These are phyloP conservation scores for Dicrostonyx torquatus DNA, from an alignment of 2,797 vertebrate genomes.

Conservation along the genomic window DNA sequence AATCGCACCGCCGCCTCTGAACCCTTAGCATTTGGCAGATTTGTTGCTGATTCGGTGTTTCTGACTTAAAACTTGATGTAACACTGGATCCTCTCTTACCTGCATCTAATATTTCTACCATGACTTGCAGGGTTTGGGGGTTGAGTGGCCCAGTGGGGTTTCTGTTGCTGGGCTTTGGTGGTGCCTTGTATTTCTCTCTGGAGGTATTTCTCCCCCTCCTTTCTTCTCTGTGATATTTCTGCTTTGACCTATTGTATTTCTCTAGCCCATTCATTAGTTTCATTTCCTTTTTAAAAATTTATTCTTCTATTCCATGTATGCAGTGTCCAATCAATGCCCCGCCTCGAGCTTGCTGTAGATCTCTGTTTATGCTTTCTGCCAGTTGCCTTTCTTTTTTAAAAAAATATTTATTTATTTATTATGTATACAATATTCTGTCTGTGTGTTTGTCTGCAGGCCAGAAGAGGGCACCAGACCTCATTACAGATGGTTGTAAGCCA, in stretches of 20 bases:
- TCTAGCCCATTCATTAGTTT: conserved; percentile 61
- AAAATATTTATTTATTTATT: too few species aligned
- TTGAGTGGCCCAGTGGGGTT: conserved; percentile 22
- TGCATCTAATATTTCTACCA: conserved; percentile 60
- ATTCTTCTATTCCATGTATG: conserved; percentile 56
- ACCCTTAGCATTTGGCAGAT: conserved; percentile 79
- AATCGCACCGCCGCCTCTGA: conserved; percentile 64
- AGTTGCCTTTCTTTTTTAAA: conserved; percentile 9
- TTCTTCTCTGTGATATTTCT: background rate
- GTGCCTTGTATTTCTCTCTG: conserved; percentile 62
- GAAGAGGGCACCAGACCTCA: too few species aligned
- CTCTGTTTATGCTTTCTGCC: background rate
- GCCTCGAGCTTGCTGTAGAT: conserved; percentile 47
- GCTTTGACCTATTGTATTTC: conserved; percentile 68
- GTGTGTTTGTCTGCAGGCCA: too few species aligned
- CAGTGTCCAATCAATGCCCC: conserved; percentile 69
- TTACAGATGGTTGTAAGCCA: too few species aligned
- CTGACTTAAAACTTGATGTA: conserved; percentile 67
- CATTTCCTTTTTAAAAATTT: conserved; percentile 52
- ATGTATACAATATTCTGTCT: too few species aligned
- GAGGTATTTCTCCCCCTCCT: background rate
- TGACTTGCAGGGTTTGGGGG: conserved; percentile 67
- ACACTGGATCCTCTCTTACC: conserved; percentile 45
- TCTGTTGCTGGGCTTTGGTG: conserved; percentile 62
- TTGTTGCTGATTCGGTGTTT: conserved; percentile 76